Evolutionary conservation across 2,797 vertebrate species (phyloP), one percentile per base, ranked within the genome.

Genomic region (Naso thynnoides): DNA sequence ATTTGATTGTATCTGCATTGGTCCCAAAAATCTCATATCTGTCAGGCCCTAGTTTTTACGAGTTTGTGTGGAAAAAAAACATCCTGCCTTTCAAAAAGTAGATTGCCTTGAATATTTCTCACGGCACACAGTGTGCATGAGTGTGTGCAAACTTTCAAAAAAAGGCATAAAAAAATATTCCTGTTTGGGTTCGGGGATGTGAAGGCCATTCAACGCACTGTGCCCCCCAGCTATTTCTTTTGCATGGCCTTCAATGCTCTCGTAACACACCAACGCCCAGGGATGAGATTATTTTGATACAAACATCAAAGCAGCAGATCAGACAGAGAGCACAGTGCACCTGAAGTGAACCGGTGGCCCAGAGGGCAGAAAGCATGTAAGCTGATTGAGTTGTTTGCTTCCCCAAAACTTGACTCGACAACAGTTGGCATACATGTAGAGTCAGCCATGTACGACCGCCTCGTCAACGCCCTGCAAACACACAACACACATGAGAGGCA

Each of bases 281-380:
- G 82, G 83, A 77, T 48, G 65, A 84, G 77, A 81, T 85, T 81
- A 87, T 89, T 86, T 67, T 44, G 85, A 90, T 89, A 76, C 57
- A 73, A 84, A 90, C 88, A 88, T 91, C 88, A 91, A 90, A 92
- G 88, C 77, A 1, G 77, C 79, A 59, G 73, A 89, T 89, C 85
- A 88, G 84, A 88, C 81, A 87, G 87, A 85, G 64, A 76, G 76
- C 74, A 66, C 31, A 42, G 73, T 78, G 60, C 73, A 75, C 68
- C 67, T 71, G 81, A 79, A 63, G 70, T 48, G 70, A 83, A 87
- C 68, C 47, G 27, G 44, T 64, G 80, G 75, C 76, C 86, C 78
- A 18, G 44, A 33, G 85, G 83, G 58, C 85, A 77, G 27, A 67
- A 73, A 81, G 84, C 82, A 54, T 78, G 47, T 62, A 65, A 72